Base-by-base conservation (phyloP, 2,113 vertebrate genomes). In the Mohoua ochrocephala region DNA sequence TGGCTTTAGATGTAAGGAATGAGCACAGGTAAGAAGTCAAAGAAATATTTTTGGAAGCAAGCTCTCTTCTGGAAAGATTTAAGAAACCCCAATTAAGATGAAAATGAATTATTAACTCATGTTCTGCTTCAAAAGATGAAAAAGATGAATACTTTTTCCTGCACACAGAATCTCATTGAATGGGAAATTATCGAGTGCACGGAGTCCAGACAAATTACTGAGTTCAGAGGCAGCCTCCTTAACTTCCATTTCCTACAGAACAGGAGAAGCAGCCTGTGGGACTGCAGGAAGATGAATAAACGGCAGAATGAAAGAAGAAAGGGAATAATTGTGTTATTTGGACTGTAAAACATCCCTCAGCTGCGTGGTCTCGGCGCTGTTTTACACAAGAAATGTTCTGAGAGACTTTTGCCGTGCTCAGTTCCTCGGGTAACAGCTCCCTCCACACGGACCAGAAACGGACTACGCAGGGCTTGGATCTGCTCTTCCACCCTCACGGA, bases 21-120 rank as follows among this genome's bases (percentile, higher is more conserved):
- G 95, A 93, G 84, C 75, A 89, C 79, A 96, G 68, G 49, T 70
- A 88, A 56, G 42, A 70, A 76, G 64, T 21, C 80, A 88, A 91
- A 93, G 11, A 88, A 94, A 86, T 94, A 88, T 91, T 91, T 96
- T 95, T 81, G 23, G 39, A 96, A 81, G 88, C 39, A 71, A 83
- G 35, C 30, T 73, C 52, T 93, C 52, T 39, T 87, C 47, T 89
- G 65, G 91, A 92, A 80, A 69, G 26, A 41, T 45, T 65, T 78
- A 13, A 6, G 28, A 35, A 64, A 54, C 5, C 3, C 5, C 26
- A 90, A 83, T 88, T 88, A 93, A 80, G 63, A 65, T 37, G 73
- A 87, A 79, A 94, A 94, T 80, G 61, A 93, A 76, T 86, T 11
- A 92, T 85, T 74, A 88, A 80, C 30, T 87, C 35, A 15, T 70